Evolutionary conservation across 2,888 invertebrate genomes (phyloP).

Genomic region (Tinea semifulvella): DNA sequence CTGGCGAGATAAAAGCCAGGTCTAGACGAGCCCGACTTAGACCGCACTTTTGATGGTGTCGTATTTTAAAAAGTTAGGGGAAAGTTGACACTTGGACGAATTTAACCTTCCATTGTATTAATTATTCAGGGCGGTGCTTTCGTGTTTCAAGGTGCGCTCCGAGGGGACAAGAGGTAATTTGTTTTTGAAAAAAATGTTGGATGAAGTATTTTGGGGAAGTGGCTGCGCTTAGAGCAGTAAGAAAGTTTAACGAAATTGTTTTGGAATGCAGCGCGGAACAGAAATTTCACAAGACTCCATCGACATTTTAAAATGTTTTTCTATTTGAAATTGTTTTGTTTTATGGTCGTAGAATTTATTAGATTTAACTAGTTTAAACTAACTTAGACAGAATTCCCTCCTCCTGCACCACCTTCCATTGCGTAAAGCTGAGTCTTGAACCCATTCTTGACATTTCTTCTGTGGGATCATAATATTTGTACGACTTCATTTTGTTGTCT

Average conservation of each 20-base stretch:
- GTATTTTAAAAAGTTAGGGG: constrained; percentile 59
- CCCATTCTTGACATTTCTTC: too few species aligned
- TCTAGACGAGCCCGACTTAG: constrained; percentile 47
- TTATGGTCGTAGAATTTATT: too few species aligned
- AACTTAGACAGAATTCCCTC: too few species aligned
- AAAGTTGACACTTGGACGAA: constrained; percentile 61
- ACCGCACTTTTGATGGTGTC: constrained; percentile 61
- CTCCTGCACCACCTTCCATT: too few species aligned
- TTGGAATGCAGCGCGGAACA: constrained; percentile 52
- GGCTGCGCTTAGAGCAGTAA: constrained; percentile 38
- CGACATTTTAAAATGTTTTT: constrained; percentile 29
- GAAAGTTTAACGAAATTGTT: constrained; percentile 60
- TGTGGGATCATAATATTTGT: too few species aligned
- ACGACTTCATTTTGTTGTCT: too few species aligned
- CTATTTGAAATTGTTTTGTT: too few species aligned
- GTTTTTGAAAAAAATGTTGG: constrained; percentile 48
- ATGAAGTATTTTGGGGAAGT: constrained; percentile 49
- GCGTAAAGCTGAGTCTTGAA: too few species aligned
- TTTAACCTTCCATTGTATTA: constrained; percentile 66
- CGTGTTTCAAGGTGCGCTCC: constrained; percentile 57
- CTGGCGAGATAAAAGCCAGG: constrained; percentile 48
- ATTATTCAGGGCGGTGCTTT: constrained; percentile 62
- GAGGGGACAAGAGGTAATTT: constrained; percentile 50
- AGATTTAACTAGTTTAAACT: too few species aligned
- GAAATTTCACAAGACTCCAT: constrained; percentile 40